Conservation (phyloP, 2,113 vertebrate species). For the Suricata suricatta region DNA sequence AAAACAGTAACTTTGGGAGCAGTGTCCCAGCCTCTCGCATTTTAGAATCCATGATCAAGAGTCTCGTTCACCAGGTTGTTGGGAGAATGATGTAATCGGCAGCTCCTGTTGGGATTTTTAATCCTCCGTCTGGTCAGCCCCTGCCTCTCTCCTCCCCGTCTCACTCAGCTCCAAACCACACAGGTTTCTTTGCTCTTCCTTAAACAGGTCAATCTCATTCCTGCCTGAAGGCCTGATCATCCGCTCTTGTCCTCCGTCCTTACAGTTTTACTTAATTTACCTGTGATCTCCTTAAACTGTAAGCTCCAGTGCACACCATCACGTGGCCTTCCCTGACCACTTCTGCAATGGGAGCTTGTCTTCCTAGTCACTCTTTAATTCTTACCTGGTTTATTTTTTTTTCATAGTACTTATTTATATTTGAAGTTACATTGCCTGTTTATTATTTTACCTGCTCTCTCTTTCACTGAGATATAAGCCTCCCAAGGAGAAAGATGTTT, state of each 20-base stretch:
- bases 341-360: background rate
- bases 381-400: background rate
- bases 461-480: background rate
- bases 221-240: background rate
- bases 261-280: background rate
- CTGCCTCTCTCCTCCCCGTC: background rate
- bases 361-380: background rate
- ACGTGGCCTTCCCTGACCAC: background rate
- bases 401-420: background rate
- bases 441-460: background rate
- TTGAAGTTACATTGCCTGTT: background rate
- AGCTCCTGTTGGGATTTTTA: background rate
- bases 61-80: background rate
- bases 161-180: background rate
- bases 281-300: background rate
- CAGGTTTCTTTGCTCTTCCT: background rate
- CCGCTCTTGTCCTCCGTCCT: background rate
- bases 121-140: fast-evolving
- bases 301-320: background rate
- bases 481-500: background rate
- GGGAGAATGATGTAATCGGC: background rate
- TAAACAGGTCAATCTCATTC: background rate
- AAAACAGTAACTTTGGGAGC: background rate
- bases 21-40: background rate
- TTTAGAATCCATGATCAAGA: background rate